Evolutionary conservation across 2,113 vertebrate genomes (phyloP), one percentile per base, ranked within the genome.

Genomic region (Hyaena hyaena): DNA sequence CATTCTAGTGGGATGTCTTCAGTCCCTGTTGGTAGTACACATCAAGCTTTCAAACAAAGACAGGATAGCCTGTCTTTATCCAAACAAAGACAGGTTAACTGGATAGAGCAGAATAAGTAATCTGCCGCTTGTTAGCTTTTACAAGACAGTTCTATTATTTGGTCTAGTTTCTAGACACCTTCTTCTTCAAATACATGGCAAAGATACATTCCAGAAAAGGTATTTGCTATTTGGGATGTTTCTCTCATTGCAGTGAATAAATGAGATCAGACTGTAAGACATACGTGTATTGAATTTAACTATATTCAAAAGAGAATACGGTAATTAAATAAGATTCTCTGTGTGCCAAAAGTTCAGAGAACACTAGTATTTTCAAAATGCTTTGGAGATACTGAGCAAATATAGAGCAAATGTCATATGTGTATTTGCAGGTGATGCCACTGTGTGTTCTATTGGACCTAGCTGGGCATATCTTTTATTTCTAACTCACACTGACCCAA

Each of bases 351-450:
- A 61, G 63, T 88, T 92, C 24, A 95, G 74, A 31, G 39, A 45
- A 82, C 28, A 76, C 35, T 83, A 83, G 33, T 23, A 88, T 79
- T 92, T 92, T 73, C 1, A 82, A 96, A 94, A 88, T 96, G 39
- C 48, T 79, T 92, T 45, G 53, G 69, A 21, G 35, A 88, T 79
- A 53, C 17, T 43, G 31, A 96, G 63, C 84, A 92, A 92, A 81
- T 48, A 63, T 58, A 82, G n/a, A 85, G 33, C 69, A 92, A 80
- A 69, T 43, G 68, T 14, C 76, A 12, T 28, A 26, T 28, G 17
- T 88, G 24, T 79, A 14, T 65, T 88, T 96, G 61, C 48, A 84
- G 26, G 73, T 58, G 71, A 71, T 85, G 43, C 12, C 79, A 43
- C 14, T 19, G 69, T 95, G 69, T 71, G 15, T 76, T 88, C 28